These are phyloP conservation scores for Nyctibius bracteatus DNA, from an alignment of 2,113 vertebrate genomes.

Conservation along the genomic window DNA sequence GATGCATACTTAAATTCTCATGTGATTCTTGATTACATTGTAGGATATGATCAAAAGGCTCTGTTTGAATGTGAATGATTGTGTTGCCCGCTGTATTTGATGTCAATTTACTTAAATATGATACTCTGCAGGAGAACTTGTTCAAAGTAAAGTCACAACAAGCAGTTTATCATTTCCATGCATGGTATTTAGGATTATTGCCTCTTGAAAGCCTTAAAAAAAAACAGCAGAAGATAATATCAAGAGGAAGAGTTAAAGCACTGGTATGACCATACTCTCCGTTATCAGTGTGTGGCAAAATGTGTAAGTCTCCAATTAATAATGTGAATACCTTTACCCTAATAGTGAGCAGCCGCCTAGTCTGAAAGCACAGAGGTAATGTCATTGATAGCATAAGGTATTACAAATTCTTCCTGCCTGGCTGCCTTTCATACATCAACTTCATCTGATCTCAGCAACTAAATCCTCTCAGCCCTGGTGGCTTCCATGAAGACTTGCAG, in stretches of 20 bases:
- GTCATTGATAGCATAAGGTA: background rate
- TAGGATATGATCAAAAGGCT: slow-evolving; percentile 79
- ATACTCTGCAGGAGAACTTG: slow-evolving; percentile 78
- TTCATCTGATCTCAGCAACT: background rate
- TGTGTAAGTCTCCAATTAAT: slow-evolving; percentile 24
- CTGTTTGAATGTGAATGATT: slow-evolving; percentile 71
- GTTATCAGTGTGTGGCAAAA: slow-evolving; percentile 21
- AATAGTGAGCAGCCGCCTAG: slow-evolving; percentile 20
- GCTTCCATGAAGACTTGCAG: background rate
- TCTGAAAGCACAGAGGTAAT: slow-evolving; percentile 16
- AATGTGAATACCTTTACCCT: slow-evolving; percentile 22
- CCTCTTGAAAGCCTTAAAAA: slow-evolving; percentile 62
- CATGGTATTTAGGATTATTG: slow-evolving; percentile 65
- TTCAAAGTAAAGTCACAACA: slow-evolving; percentile 77
- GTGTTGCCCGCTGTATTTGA: slow-evolving; percentile 65
- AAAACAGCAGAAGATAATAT: slow-evolving; percentile 28
- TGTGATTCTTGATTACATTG: slow-evolving; percentile 76
- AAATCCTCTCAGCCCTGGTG: background rate
- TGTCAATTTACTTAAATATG: slow-evolving; percentile 81
- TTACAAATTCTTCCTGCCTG: background rate
- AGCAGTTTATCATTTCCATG: slow-evolving; percentile 80
- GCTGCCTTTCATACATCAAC: background rate
- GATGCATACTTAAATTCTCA: slow-evolving; percentile 61
- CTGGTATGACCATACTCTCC: background rate
- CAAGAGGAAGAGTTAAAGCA: slow-evolving; percentile 47